Evolutionary conservation across 2,888 invertebrate species (phyloP).

Genomic region (Drosophila neotestacea): DNA sequence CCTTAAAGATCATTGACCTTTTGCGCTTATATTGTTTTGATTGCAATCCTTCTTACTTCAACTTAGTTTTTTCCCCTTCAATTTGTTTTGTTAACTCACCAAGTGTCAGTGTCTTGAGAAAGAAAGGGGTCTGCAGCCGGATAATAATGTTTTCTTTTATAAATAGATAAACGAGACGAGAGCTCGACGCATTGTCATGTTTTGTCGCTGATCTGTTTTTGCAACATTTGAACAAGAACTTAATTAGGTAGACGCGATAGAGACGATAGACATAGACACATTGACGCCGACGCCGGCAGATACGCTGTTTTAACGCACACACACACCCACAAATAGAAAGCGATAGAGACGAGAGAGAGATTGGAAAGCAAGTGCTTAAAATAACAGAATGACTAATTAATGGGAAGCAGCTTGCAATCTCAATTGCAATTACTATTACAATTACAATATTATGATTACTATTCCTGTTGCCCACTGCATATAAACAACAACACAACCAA

Average conservation of each 20-base stretch:
- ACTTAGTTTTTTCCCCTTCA: not conserved
- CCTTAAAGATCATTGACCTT: not conserved
- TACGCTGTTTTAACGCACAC: constrained; percentile 25
- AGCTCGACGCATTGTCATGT: constrained; percentile 52
- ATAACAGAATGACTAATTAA: constrained; percentile 44
- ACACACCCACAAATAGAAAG: constrained; percentile 16
- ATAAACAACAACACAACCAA: constrained; percentile 51
- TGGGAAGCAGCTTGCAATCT: constrained; percentile 30
- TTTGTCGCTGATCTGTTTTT: constrained; percentile 44
- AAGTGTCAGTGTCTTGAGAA: constrained; percentile 25
- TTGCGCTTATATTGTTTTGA: not conserved
- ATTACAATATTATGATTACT: constrained; percentile 60
- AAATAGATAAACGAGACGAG: constrained; percentile 59
- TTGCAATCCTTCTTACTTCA: not conserved
- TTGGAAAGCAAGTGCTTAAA: constrained; percentile 47
- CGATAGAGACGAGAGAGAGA: constrained; percentile 1
- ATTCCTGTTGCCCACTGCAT: constrained; percentile 31
- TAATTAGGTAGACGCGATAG: constrained; percentile 53
- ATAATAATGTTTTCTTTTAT: constrained; percentile 53
- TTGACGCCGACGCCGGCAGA: constrained; percentile 39
- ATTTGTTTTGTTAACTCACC: constrained; percentile 48
- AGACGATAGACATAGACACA: constrained; percentile 36
- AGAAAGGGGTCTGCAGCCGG: constrained; percentile 10
- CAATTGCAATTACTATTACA: constrained; percentile 32
- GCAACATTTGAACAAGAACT: constrained; percentile 60